phyloP scores from a whole-genome alignment of 2,888 invertebrate genomes.

The Slavum lentiscoides region DNA sequence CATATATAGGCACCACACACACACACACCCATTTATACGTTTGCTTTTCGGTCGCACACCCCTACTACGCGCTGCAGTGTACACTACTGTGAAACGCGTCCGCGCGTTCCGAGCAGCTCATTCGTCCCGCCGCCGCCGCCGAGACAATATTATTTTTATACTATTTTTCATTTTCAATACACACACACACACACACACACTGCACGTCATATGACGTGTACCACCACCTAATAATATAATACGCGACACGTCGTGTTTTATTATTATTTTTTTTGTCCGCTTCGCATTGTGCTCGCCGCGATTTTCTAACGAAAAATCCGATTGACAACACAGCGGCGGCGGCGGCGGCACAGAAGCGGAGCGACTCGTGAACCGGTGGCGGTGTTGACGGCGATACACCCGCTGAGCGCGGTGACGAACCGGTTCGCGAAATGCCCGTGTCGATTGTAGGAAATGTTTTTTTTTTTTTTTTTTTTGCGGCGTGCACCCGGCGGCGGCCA shows the following conservation, averaged over 20 bases:
- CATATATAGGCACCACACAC: constrained; percentile 4
- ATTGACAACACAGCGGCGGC: neutral
- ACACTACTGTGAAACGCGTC: too few species aligned
- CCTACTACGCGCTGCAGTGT: too few species aligned
- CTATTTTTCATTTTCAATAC: neutral
- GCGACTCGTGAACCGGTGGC: neutral
- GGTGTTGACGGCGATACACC: neutral
- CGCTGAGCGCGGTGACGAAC: neutral
- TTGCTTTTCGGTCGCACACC: neutral
- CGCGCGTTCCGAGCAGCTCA: neutral
- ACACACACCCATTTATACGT: neutral
- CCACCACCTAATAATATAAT: too few species aligned
- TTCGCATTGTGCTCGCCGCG: neutral
- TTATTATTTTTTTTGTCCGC: neutral
- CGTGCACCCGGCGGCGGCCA: too few species aligned
- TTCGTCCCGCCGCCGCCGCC: neutral
- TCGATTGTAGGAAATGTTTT: too few species aligned
- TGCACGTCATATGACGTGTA: neutral
- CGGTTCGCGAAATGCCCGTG: too few species aligned
- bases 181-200: too few species aligned
- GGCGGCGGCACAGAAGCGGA: neutral
- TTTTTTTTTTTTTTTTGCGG: too few species aligned
- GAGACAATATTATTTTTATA: neutral
- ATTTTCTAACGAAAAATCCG: neutral
- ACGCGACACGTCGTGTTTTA: neutral